Conservation (phyloP, 2,113 vertebrate species). For the Aegotheles bennettii region DNA sequence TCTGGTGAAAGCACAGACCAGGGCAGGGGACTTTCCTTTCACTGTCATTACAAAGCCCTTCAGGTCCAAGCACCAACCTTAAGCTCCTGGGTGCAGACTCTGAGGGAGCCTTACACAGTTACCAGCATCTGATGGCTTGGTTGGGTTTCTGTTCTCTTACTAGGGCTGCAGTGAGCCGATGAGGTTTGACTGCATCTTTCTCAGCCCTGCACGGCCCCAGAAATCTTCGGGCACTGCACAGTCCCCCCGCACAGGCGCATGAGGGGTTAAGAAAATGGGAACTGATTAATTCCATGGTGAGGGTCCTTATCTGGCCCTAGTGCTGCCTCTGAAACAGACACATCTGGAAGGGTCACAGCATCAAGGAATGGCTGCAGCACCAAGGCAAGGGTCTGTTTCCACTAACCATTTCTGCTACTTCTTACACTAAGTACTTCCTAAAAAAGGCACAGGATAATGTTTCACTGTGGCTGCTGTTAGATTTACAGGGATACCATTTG, state of each 20-base stretch:
- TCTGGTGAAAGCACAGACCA: background rate
- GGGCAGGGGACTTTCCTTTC: background rate
- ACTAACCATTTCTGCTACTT: conserved; percentile 63
- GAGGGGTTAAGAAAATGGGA: conserved; percentile 54
- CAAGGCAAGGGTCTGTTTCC: conserved; percentile 46
- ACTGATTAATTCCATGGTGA: background rate
- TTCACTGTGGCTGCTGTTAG: conserved; percentile 60
- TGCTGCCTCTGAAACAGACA: background rate
- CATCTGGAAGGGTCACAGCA: conserved; percentile 22
- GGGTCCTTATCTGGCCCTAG: background rate
- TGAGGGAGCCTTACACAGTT: accelerated
- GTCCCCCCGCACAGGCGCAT: background rate
- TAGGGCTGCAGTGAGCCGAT: background rate
- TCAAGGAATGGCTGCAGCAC: background rate
- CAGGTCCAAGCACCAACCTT: background rate
- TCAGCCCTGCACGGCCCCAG: background rate
- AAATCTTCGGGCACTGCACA: background rate
- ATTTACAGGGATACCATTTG: conserved; percentile 61
- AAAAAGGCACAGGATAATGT: conserved; percentile 38
- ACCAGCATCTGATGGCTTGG: accelerated
- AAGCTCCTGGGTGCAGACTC: background rate
- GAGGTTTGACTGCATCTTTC: background rate
- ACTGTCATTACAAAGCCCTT: too few species aligned
- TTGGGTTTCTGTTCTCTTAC: background rate
- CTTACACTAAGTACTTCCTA: conserved; percentile 65